Percentiles rank a stretch among this genome's conserved stretches.
These are phyloP conservation scores for Electrona antarctica DNA, from an alignment of 2,113 vertebrate genomes.

Conservation along the genomic window DNA sequence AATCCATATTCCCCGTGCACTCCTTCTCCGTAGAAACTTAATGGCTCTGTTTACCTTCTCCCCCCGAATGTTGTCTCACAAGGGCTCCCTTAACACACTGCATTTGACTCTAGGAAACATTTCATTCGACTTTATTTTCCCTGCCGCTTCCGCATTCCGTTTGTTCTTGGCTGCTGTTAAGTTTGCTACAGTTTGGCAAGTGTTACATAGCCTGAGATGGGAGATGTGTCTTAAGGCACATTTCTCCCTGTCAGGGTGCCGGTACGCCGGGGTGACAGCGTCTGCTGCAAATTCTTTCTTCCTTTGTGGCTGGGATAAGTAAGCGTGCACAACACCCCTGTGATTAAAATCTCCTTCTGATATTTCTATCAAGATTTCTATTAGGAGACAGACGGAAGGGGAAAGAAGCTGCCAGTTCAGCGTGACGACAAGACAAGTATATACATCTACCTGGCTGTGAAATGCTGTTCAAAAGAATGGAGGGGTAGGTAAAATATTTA, in stretches of 20 bases:
- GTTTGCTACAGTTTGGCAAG: slow-evolving; percentile 90
- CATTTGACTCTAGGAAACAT: slow-evolving; percentile 89
- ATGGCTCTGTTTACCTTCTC: slow-evolving; percentile 75
- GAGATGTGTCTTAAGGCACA: slow-evolving; percentile 93
- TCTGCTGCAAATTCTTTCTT: slow-evolving; percentile 88
- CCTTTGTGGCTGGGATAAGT: slow-evolving; percentile 91
- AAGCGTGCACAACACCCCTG: slow-evolving; percentile 89
- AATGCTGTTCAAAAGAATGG: slow-evolving; percentile 59
- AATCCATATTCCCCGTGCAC: slow-evolving; percentile 57
- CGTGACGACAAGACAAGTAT: slow-evolving; percentile 69
- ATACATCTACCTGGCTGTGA: slow-evolving; percentile 59
- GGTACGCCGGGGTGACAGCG: slow-evolving; percentile 89
- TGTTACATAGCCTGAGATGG: slow-evolving; percentile 83
- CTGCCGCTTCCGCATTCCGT: slow-evolving; percentile 89
- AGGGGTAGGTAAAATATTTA: slow-evolving; percentile 80
- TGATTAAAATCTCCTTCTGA: slow-evolving; percentile 97
- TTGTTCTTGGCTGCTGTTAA: slow-evolving; percentile 91
- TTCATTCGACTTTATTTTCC: slow-evolving; percentile 86
- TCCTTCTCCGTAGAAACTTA: slow-evolving; percentile 68
- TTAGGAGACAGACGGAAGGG: slow-evolving; percentile 85
- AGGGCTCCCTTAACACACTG: slow-evolving; percentile 84
- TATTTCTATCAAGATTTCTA: slow-evolving; percentile 94
- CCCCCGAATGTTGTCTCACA: slow-evolving; percentile 68
- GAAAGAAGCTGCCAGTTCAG: slow-evolving; percentile 81
- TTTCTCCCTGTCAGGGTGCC: slow-evolving; percentile 90